Base-by-base conservation (phyloP, 1,140 invertebrate genomes). In the Lordiphosa collinella region DNA sequence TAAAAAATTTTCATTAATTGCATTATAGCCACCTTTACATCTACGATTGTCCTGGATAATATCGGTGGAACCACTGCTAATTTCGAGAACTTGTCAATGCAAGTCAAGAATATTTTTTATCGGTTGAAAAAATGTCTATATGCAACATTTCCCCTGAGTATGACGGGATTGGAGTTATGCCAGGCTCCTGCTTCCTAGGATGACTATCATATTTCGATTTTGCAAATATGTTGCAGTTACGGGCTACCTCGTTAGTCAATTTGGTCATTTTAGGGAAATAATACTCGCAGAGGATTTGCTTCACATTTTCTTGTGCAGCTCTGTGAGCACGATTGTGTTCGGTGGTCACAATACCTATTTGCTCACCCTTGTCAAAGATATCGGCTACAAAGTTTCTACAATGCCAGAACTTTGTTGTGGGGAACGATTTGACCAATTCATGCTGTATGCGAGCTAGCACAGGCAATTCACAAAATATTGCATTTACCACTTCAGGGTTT, bases 231-330 rank as follows among this genome's bases (percentile, higher is more conserved):
- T 41, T 41, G 10, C 38, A 41, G 9, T 41, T 41, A 22, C 16
- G 9, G 10, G 11, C 38, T 6, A 41, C 16, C n/a, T n/a, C n/a
- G n/a, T n/a, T n/a, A n/a, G 18, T 25, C 4, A 22, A 5, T 9
- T 18, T 14, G 1, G 37, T 18, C 37, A 40, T 40, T 40, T 40
- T 40, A 22, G 37, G 37, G 37, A 18, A 40, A 40, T 18, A 40
- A 18, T 40, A 40, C 1, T 40, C 14, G 16, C 18, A 16, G 3
- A 38, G 35, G 11, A 37, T 37, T 10, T 37, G 35, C 8, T 13
- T 37, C 7, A 38, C n/a, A 2, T 38, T 38, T 38, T 38, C 36
- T 14, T 16, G 36, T 9, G 13, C 36, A 4, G 36, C 36, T 10
- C 36, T 14, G 10, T 38, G 36, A 1, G 36, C 36, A 14, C 36